phyloP scores from a whole-genome alignment of 2,797 vertebrate genomes.

The Xiphophorus birchmanni region DNA sequence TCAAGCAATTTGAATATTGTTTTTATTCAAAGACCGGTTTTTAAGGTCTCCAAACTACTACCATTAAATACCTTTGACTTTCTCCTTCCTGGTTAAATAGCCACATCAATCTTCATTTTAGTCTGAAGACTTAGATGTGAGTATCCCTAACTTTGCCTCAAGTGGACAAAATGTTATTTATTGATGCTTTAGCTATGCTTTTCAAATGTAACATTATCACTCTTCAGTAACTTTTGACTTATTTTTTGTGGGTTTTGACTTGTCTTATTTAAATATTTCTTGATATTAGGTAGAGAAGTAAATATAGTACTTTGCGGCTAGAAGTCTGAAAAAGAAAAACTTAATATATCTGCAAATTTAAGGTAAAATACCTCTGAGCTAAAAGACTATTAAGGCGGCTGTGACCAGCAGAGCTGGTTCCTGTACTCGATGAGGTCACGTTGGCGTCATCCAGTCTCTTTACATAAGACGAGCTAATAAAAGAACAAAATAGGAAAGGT shows the following conservation, averaged over 20 bases:
- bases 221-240: not conserved
- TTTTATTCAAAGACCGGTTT: not conserved
- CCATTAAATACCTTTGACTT: not conserved
- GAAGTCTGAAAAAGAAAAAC: not conserved
- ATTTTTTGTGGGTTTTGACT: not conserved
- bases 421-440: constrained; percentile 77
- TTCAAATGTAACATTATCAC: not conserved
- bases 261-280: not conserved
- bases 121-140: not conserved
- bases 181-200: not conserved
- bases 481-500: constrained; percentile 34
- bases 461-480: constrained; percentile 83
- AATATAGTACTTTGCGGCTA: not conserved
- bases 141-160: not conserved
- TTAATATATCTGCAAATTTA: not conserved
- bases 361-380: constrained; percentile 73
- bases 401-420: constrained; percentile 74
- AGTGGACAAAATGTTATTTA: not conserved
- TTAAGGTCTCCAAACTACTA: not conserved
- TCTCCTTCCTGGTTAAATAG: not conserved
- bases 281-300: not conserved
- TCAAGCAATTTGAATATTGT: not conserved
- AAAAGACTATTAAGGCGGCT: constrained; percentile 78
- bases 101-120: not conserved
- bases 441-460: constrained; percentile 82